These are phyloP conservation scores for Leptinotarsa texana DNA, from an alignment of 1,140 invertebrate species.

Conservation along the genomic window DNA sequence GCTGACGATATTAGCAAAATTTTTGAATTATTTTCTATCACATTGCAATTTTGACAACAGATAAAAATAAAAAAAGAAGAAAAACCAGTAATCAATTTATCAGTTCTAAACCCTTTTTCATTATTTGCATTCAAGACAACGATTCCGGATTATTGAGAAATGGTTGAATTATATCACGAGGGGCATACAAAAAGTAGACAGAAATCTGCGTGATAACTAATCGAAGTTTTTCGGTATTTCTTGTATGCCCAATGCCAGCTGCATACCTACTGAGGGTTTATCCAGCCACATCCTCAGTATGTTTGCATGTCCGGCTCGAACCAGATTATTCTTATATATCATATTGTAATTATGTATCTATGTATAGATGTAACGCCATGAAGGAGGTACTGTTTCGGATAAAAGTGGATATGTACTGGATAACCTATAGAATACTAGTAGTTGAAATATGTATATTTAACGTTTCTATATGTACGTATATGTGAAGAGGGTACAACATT, in stretches of 20 bases:
- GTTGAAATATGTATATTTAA: conserved; percentile 33
- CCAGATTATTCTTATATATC: conserved; percentile 22
- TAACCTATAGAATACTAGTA: conserved; percentile 17
- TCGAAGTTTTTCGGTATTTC: background rate
- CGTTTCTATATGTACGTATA: conserved; percentile 51
- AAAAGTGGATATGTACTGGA: conserved; percentile 25
- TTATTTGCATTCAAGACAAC: background rate
- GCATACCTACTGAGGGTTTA: conserved; percentile 52
- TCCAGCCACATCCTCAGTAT: conserved; percentile 56
- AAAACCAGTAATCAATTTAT: background rate
- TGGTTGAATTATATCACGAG: conserved; percentile 7
- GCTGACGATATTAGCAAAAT: conserved; percentile 27
- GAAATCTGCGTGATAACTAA: background rate
- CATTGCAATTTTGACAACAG: background rate
- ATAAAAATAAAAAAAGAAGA: background rate
- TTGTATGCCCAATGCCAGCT: conserved; percentile 38
- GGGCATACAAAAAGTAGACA: conserved; percentile 5
- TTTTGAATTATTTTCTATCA: background rate
- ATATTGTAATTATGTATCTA: conserved; percentile 48
- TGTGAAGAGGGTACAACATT: conserved; percentile 55
- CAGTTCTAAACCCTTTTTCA: background rate
- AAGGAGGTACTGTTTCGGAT: conserved; percentile 30
- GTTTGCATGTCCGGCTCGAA: conserved; percentile 44
- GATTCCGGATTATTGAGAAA: background rate
- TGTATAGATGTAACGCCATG: conserved; percentile 47